Base-by-base conservation (phyloP, 2,113 vertebrate genomes). In the Rhagologus leucostigma region DNA sequence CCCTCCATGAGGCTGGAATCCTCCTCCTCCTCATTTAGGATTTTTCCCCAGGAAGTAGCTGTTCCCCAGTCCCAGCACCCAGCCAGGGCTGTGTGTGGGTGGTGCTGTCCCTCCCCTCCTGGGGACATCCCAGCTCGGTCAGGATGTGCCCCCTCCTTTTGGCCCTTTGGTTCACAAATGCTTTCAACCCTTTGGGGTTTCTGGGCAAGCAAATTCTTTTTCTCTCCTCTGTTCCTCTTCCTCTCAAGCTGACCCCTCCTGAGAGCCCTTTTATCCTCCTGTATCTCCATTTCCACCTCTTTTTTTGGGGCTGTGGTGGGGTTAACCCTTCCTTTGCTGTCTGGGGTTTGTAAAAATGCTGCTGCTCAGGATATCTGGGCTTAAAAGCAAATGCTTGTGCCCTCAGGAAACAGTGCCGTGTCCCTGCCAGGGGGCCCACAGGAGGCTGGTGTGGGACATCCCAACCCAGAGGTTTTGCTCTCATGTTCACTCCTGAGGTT, bases 221-320 rank as follows among this genome's bases (percentile, higher is more conserved):
- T 62, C 67, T 90, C 53, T 71, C 44, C 8, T 84, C 82, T 83
- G 65, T 68, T 91, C 80, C 68, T 68, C 67, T 93, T 80, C 79
- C 71, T 85, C 88, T 88, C 75, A 49, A 55, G 63, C 56, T 90
- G 94, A 84, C 75, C 63, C 56, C 71, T 92, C 68, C 71, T 69
- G 85, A 86, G 75, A 90, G 63, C 67, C 75, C 76, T 93, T 96
- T 93, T 63, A 80, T 94, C 85, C 94, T 90, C 46, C 67, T 62
- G 12, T 50, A 86, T 88, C 88, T 88, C 75, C 42, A 55, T 53
- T 95, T 86, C 60, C 90, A 93, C 75, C n/a, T 62, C 63, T 56
- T 77, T 42, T 64, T 18, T 19, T 1, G 17, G 47, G 35, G 26
- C 35, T 33, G 11, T 15, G 17, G 14, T 39, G 68, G 57, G 3